Evolutionary conservation across 2,797 vertebrate species (phyloP).

Genomic region (Pagetopsis macropterus): DNA sequence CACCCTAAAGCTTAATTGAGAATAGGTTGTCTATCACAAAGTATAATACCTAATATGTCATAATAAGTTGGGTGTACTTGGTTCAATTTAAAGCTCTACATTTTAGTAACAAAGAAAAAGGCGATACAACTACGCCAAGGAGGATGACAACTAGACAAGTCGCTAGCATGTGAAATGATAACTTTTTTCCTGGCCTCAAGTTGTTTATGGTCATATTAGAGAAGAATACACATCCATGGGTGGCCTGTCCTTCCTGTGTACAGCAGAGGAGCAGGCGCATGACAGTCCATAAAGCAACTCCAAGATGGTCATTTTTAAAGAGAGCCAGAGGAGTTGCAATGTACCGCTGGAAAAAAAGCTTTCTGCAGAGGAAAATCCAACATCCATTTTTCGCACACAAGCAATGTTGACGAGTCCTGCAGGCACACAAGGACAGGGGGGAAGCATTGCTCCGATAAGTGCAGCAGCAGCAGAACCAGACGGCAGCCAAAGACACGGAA

Average conservation of each 20-base stretch:
- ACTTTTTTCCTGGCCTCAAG: neutral
- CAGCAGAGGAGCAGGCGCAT: neutral
- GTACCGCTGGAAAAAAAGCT: conserved; percentile 34
- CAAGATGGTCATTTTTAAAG: conserved; percentile 15
- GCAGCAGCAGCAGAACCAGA: conserved; percentile 21
- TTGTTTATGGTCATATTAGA: neutral
- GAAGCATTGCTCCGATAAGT: conserved; percentile 20
- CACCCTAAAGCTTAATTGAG: neutral
- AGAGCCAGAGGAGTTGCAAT: conserved; percentile 7
- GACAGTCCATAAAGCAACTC: conserved; percentile 5
- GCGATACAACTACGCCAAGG: neutral
- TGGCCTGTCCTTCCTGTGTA: conserved; percentile 22
- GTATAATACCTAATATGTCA: neutral
- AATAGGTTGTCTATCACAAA: conserved; percentile 1
- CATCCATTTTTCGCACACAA: conserved; percentile 26
- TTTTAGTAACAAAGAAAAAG: conserved; percentile 1
- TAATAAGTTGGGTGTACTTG: neutral
- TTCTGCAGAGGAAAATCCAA: conserved; percentile 24
- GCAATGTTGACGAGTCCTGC: conserved; percentile 53
- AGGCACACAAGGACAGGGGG: conserved; percentile 48
- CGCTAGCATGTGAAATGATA: neutral
- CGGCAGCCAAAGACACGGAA: conserved; percentile 4
- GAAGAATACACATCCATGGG: conserved; percentile 6
- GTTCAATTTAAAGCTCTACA: neutral
- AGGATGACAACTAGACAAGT: neutral